phyloP scores from a whole-genome alignment of 1,140 invertebrate species.

The Lepidurus arcticus region DNA sequence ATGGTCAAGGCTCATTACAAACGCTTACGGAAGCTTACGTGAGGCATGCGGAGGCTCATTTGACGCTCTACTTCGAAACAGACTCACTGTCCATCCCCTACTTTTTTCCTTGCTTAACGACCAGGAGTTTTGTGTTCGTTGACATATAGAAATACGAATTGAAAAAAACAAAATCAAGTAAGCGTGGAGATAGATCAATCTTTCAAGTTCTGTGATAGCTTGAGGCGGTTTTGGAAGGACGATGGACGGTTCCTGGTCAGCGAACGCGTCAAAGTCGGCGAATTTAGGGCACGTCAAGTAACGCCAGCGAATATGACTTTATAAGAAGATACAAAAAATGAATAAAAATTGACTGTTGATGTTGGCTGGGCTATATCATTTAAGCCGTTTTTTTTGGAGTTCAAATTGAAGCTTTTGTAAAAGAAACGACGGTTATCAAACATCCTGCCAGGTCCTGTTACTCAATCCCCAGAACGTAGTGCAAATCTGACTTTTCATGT shows the following conservation, averaged over 20 bases:
- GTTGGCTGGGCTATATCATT: background rate
- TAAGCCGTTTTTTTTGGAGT: background rate
- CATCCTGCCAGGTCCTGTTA: conserved; percentile 16
- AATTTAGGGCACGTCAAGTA: background rate
- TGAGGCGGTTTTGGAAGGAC: background rate
- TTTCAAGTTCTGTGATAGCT: background rate
- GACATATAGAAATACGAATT: background rate
- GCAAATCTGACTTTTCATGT: background rate
- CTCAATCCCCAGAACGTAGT: background rate
- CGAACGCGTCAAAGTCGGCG: background rate
- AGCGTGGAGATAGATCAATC: background rate
- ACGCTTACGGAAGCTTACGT: background rate
- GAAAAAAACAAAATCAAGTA: background rate
- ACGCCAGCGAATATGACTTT: background rate
- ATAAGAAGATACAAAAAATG: background rate
- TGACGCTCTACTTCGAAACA: background rate
- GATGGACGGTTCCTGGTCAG: background rate
- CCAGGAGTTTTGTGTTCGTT: background rate
- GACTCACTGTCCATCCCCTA: background rate
- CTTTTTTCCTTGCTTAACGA: background rate
- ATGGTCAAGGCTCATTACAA: background rate
- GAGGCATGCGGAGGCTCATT: background rate
- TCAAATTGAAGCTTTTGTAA: background rate
- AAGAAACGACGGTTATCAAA: background rate
- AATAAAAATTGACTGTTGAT: background rate